Conservation (phyloP, 2,797 vertebrate species). For the Parotocinclus haroldoi region DNA sequence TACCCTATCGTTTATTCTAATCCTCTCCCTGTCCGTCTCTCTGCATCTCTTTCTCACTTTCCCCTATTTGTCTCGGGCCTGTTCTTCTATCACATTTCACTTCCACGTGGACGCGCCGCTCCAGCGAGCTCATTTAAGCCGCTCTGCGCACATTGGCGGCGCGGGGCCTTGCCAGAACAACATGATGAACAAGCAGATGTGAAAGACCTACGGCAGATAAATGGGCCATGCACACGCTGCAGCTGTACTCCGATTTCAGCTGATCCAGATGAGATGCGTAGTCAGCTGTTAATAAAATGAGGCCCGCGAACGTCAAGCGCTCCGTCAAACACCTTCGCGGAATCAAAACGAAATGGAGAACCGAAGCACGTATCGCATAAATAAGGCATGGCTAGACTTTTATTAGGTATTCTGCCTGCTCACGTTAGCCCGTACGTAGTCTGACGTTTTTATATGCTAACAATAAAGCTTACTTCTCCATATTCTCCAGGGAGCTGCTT, state of each 20-base stretch:
- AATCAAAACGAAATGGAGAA: constrained; percentile 10
- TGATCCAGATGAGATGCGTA: constrained; percentile 30
- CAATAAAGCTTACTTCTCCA: neutral
- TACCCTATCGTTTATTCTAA: constrained; percentile 1
- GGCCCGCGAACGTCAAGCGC: constrained; percentile 4
- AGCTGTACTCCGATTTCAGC: constrained; percentile 5
- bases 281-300: constrained; percentile 19
- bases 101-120: constrained; percentile 45
- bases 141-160: constrained; percentile 60
- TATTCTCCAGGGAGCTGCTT: neutral
- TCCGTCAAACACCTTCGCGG: neutral
- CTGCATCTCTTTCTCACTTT: neutral
- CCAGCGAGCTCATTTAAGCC: constrained; percentile 70
- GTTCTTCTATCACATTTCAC: constrained; percentile 13
- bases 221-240: constrained; percentile 18
- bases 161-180: constrained; percentile 61
- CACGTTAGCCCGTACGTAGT: neutral
- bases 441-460: constrained; percentile 17
- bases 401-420: constrained; percentile 2
- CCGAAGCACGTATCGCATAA: neutral
- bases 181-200: constrained; percentile 64
- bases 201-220: constrained; percentile 57
- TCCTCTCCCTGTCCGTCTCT: constrained; percentile 6
- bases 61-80: neutral
- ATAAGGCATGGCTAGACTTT: neutral